Percentiles rank a stretch among this genome's conserved stretches.
Evolutionary conservation across 2,113 vertebrate species (phyloP).

Genomic region (Speoplatyrhinus poulsoni): DNA sequence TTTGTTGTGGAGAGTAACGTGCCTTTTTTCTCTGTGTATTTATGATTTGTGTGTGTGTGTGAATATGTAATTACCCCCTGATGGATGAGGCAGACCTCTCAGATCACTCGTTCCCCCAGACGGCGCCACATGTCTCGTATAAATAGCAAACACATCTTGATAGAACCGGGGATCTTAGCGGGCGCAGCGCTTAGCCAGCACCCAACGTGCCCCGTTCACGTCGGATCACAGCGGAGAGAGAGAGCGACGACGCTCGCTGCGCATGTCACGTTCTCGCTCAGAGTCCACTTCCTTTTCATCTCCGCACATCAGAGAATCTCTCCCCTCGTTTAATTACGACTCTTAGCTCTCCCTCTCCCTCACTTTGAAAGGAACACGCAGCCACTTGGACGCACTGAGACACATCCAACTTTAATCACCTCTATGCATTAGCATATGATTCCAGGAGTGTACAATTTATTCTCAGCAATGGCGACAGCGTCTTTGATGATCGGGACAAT

Average conservation of each 20-base stretch:
- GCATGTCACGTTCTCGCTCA: slow-evolving; percentile 88
- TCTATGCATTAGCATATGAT: slow-evolving; percentile 92
- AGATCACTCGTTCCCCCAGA: slow-evolving; percentile 19
- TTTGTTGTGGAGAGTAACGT: slow-evolving; percentile 14
- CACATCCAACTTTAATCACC: slow-evolving; percentile 96
- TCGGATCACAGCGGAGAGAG: slow-evolving; percentile 84
- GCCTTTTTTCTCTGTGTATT: slow-evolving; percentile 12
- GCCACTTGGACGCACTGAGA: slow-evolving; percentile 89
- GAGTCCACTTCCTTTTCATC: slow-evolving; percentile 90
- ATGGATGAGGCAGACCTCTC: slow-evolving; percentile 21
- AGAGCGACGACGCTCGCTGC: slow-evolving; percentile 87
- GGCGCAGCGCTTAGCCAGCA: background rate
- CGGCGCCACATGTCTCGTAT: slow-evolving; percentile 2
- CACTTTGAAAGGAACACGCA: slow-evolving; percentile 91
- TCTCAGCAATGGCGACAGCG: slow-evolving; percentile 92
- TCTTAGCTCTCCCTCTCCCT: slow-evolving; percentile 86
- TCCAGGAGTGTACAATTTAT: slow-evolving; percentile 91
- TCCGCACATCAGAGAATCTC: slow-evolving; percentile 85
- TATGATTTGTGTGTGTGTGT: slow-evolving; percentile 13
- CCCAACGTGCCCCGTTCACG: slow-evolving; percentile 80
- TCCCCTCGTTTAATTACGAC: slow-evolving; percentile 58
- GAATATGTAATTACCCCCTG: slow-evolving; percentile 18
- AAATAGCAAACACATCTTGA: slow-evolving; percentile 19
- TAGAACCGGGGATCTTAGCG: background rate
- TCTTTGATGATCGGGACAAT: slow-evolving; percentile 98